These are phyloP conservation scores for Sebastes diploproa DNA, from an alignment of 2,797 vertebrate genomes.

Conservation along the genomic window DNA sequence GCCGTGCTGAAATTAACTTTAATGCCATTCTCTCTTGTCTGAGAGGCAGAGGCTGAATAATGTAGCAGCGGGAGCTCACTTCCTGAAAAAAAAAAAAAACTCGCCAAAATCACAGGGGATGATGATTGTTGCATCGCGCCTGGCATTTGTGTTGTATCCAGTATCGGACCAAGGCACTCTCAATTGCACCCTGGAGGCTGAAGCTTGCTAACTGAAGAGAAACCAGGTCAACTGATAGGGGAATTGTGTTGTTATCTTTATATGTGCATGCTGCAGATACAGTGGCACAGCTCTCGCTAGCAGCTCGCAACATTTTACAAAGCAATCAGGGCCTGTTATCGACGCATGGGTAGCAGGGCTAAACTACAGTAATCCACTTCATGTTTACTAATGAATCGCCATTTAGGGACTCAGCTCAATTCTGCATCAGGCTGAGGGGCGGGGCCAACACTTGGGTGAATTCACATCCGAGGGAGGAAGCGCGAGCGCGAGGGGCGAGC, in stretches of 20 bases:
- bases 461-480: slow-evolving; percentile 21
- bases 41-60: slow-evolving; percentile 62
- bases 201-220: slow-evolving; percentile 72
- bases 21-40: slow-evolving; percentile 70
- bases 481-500: background rate
- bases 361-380: slow-evolving; percentile 73
- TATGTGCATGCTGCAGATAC: slow-evolving; percentile 65
- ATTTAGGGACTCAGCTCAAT: slow-evolving; percentile 53
- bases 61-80: slow-evolving; percentile 58
- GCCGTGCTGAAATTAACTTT: slow-evolving; percentile 62
- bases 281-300: slow-evolving; percentile 48
- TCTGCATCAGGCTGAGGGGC: slow-evolving; percentile 22
- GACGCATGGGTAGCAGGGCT: slow-evolving; percentile 55
- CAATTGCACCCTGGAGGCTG: slow-evolving; percentile 75
- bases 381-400: slow-evolving; percentile 74
- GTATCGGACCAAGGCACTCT: slow-evolving; percentile 69
- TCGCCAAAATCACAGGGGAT: slow-evolving; percentile 67
- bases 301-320: slow-evolving; percentile 63
- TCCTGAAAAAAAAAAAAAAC: slow-evolving; percentile 68
- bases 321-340: slow-evolving; percentile 72
- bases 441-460: slow-evolving; percentile 9
- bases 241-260: slow-evolving; percentile 76
- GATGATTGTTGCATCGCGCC: slow-evolving; percentile 65
- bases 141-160: slow-evolving; percentile 68
- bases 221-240: slow-evolving; percentile 78